phyloP scores from a whole-genome alignment of 2,797 vertebrate species.

The Malurus splendens region DNA sequence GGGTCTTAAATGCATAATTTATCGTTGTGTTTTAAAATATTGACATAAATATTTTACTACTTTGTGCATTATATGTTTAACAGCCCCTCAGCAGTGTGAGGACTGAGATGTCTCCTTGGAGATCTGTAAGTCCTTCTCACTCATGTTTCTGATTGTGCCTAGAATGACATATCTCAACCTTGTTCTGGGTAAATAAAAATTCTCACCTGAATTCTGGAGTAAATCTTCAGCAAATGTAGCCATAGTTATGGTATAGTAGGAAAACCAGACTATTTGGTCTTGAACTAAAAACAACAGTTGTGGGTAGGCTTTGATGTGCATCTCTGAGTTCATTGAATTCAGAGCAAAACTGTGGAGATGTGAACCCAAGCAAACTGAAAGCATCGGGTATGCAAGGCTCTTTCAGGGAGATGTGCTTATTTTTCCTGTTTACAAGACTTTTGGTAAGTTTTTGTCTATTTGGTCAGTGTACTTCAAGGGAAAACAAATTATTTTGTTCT shows the following conservation, averaged over 20 bases:
- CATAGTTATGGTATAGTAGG: background rate
- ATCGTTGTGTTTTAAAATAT: background rate
- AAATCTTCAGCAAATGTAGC: background rate
- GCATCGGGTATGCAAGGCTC: background rate
- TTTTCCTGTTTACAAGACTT: background rate
- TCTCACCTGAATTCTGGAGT: background rate
- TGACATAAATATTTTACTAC: conserved; percentile 5
- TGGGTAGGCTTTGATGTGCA: background rate
- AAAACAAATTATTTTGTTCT: background rate
- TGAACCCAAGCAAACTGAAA: background rate
- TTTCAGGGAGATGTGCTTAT: background rate
- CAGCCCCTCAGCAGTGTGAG: background rate
- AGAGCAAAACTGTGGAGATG: background rate
- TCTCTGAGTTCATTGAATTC: background rate
- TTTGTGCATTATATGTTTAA: background rate
- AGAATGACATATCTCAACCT: background rate
- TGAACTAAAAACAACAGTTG: background rate
- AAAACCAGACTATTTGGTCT: background rate
- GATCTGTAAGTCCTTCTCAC: background rate
- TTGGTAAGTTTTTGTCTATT: background rate
- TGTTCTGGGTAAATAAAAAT: background rate
- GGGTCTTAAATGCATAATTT: conserved; percentile 3
- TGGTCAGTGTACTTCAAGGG: background rate
- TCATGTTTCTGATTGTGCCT: background rate
- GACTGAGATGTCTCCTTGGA: background rate